phyloP scores from a whole-genome alignment of 1,140 invertebrate species.

The Aleiodes sp. region DNA sequence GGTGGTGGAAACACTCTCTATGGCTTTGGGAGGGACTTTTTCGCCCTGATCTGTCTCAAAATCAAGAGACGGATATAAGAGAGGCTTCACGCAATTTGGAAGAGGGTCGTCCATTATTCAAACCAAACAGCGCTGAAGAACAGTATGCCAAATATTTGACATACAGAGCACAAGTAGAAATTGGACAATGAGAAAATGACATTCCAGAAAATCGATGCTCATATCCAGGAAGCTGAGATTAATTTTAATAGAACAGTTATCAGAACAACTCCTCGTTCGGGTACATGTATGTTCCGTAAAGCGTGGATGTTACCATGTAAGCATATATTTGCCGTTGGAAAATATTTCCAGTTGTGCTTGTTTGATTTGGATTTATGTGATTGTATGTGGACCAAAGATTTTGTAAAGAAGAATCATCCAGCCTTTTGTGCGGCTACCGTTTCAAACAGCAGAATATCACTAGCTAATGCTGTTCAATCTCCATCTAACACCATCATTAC shows the following conservation, averaged over 20 bases:
- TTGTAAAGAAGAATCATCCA: not conserved
- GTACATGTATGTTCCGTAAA: not conserved
- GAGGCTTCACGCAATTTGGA: not conserved
- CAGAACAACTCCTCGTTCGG: not conserved
- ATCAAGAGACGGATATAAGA: not conserved
- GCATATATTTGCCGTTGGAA: constrained; percentile 25
- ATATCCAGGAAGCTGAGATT: not conserved
- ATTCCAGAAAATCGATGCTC: no score
- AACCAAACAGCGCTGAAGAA: not conserved
- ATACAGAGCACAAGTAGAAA: not conserved
- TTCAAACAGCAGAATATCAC: not conserved
- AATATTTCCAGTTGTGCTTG: constrained; percentile 8
- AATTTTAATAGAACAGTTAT: not conserved
- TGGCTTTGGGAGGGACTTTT: constrained; percentile 22
- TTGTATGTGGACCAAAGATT: constrained; percentile 22
- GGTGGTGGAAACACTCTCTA: constrained; percentile 21
- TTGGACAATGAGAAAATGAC: not conserved
- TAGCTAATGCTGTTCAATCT: not conserved
- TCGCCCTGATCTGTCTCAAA: constrained; percentile 13
- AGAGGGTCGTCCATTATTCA: not conserved
- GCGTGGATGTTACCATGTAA: constrained; percentile 12
- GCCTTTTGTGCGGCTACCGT: not conserved
- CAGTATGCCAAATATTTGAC: not conserved
- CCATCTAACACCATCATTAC: not conserved
- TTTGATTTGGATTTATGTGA: constrained; percentile 15